phyloP scores from a whole-genome alignment of 2,797 vertebrate species.

The Botia almorhae region DNA sequence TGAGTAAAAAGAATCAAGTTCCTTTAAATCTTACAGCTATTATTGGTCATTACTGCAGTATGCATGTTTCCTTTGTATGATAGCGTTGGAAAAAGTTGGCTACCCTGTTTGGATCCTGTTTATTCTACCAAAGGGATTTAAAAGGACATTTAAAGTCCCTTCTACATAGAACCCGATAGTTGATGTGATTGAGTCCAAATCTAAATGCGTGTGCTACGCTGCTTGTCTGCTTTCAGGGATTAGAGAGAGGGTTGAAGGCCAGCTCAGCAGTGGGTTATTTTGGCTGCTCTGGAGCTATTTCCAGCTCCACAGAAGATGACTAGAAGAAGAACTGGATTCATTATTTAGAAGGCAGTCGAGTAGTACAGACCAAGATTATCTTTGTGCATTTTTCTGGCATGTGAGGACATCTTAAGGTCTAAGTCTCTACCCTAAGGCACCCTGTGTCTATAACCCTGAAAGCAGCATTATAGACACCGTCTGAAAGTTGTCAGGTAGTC shows the following conservation, averaged over 20 bases:
- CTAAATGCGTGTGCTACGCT: background rate
- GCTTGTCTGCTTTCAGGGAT: slow-evolving; percentile 39
- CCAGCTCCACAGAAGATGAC: slow-evolving; percentile 77
- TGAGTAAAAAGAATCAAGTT: slow-evolving; percentile 28
- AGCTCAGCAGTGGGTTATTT: slow-evolving; percentile 43
- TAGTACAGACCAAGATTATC: slow-evolving; percentile 70
- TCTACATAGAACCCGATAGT: background rate
- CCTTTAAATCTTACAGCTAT: slow-evolving; percentile 71
- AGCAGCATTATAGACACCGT: slow-evolving; percentile 9
- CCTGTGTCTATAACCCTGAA: too few relatives aligned
- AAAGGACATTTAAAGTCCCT: slow-evolving; percentile 21
- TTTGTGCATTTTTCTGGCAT: slow-evolving; percentile 42
- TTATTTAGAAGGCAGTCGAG: slow-evolving; percentile 79
- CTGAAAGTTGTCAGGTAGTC: slow-evolving; percentile 28
- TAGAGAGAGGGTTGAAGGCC: slow-evolving; percentile 62
- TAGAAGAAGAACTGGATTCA: slow-evolving; percentile 79
- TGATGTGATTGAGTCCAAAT: background rate
- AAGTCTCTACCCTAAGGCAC: slow-evolving; percentile 45
- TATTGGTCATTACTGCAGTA: slow-evolving; percentile 65
- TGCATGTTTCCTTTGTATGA: slow-evolving; percentile 63
- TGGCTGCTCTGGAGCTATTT: slow-evolving; percentile 76
- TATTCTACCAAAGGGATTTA: slow-evolving; percentile 60
- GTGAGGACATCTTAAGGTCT: slow-evolving; percentile 36
- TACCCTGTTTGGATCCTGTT: slow-evolving; percentile 69
- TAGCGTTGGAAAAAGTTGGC: slow-evolving; percentile 69